phyloP scores from a whole-genome alignment of 2,113 vertebrate genomes.

The Geococcyx californianus region DNA sequence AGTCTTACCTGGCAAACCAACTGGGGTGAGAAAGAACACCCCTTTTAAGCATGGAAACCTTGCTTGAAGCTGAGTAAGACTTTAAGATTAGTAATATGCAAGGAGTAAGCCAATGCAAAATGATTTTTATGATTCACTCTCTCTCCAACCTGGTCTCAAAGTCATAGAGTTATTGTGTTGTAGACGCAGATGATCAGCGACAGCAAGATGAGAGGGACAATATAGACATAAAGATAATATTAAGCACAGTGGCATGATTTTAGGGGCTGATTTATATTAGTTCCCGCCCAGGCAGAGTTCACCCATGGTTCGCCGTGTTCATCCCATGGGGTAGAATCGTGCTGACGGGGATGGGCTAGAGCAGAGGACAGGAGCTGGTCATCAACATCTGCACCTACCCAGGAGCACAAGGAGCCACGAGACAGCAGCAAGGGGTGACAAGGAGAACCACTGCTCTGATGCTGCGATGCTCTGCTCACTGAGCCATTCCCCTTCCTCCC shows the following conservation, averaged over 20 bases:
- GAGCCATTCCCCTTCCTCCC: not conserved
- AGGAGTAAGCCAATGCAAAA: not conserved
- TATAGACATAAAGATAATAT: accelerated
- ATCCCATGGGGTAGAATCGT: accelerated
- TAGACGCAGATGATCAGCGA: not conserved
- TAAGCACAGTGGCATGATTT: not conserved
- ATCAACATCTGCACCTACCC: not conserved
- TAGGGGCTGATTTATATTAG: not conserved
- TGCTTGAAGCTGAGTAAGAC: not conserved
- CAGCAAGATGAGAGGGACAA: not conserved
- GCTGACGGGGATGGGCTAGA: not conserved
- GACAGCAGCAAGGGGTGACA: accelerated
- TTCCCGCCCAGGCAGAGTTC: not conserved
- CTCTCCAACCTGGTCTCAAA: not conserved
- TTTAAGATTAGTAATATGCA: not conserved
- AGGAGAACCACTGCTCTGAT: not conserved
- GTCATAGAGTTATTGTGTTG: accelerated
- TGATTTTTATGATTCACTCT: not conserved
- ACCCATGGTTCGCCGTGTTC: not conserved
- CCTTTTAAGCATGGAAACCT: not conserved
- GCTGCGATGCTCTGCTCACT: accelerated
- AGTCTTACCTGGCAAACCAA: not conserved
- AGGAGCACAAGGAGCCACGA: accelerated
- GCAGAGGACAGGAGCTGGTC: not conserved
- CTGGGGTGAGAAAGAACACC: not conserved